These are phyloP conservation scores for Lasaia peninsularis DNA, from an alignment of 1,140 invertebrate species.

Conservation along the genomic window DNA sequence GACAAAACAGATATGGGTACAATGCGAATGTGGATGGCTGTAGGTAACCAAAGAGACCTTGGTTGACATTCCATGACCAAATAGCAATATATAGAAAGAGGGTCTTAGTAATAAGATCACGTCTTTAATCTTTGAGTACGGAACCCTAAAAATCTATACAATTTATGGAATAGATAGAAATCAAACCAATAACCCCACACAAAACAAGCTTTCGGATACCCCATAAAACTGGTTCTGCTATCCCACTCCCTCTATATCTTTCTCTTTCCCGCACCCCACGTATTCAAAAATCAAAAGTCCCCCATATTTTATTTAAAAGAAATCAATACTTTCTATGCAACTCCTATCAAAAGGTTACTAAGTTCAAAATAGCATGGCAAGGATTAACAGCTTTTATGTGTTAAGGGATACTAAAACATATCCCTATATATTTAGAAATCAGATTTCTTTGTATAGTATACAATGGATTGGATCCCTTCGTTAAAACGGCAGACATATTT, in stretches of 20 bases:
- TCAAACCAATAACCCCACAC: not conserved
- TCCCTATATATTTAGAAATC: conserved; percentile 1
- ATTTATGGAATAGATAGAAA: not conserved
- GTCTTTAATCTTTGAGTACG: too few relatives aligned
- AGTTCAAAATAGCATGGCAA: conserved; percentile 17
- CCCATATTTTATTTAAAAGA: conserved; percentile 15
- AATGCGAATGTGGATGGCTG: too few relatives aligned
- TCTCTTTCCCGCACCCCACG: conserved; percentile 22
- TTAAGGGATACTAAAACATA: conserved; percentile 20
- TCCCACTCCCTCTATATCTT: not conserved
- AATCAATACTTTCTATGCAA: conserved; percentile 12
- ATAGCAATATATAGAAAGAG: too few relatives aligned
- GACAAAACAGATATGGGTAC: too few relatives aligned
- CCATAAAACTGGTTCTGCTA: not conserved
- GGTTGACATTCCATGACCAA: too few relatives aligned
- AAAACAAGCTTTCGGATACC: not conserved
- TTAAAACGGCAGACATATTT: conserved; percentile 45
- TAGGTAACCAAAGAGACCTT: too few relatives aligned
- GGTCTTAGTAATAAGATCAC: too few relatives aligned
- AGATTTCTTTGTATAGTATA: conserved; percentile 16
- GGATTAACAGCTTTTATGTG: not conserved
- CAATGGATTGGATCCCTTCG: conserved; percentile 29
- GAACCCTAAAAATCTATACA: too few relatives aligned
- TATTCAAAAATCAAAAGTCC: conserved; percentile 17
- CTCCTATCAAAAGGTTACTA: conserved; percentile 16